Conservation (phyloP, 1,140 invertebrate genomes). For the Rhyacophila brunnea region DNA sequence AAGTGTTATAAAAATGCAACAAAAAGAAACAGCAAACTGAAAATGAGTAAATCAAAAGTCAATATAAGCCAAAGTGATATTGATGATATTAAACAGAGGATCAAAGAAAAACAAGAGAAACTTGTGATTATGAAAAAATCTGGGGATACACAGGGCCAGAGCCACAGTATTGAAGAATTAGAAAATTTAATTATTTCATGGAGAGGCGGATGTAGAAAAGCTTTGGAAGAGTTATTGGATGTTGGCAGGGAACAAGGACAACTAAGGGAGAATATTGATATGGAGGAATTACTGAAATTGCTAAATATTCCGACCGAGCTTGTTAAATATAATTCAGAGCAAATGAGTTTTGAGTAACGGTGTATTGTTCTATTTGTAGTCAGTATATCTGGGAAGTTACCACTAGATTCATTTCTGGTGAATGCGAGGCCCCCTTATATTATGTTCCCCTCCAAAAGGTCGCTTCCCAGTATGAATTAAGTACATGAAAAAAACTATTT, state of each 20-base stretch:
- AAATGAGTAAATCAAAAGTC: constrained; percentile 1
- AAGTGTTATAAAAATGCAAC: constrained; percentile 16
- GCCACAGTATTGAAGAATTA: not conserved
- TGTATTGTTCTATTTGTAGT: too few species aligned
- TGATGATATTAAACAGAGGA: constrained; percentile 9
- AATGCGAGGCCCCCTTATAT: too few species aligned
- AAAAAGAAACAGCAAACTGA: not conserved
- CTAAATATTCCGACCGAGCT: constrained; percentile 10
- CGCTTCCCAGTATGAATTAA: too few species aligned
- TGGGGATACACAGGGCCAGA: too few species aligned
- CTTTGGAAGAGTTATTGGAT: constrained; percentile 8
- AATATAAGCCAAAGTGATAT: not conserved
- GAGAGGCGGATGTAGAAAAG: constrained; percentile 11
- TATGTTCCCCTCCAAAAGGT: too few species aligned
- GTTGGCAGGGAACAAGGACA: not conserved
- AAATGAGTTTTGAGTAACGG: constrained; percentile 8
- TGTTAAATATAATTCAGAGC: constrained; percentile 12
- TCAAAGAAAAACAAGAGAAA: constrained; percentile 6
- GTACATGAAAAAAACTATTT: too few species aligned
- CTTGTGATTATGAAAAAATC: not conserved
- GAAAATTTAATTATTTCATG: constrained; percentile 5
- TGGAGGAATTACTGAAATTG: constrained; percentile 14
- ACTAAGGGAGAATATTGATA: constrained; percentile 1
- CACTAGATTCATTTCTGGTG: too few species aligned
- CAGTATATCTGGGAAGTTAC: too few species aligned